Percentiles rank a stretch among this genome's conserved stretches.
phyloP scores from a whole-genome alignment of 2,888 invertebrate species.

The Apeira syringaria region DNA sequence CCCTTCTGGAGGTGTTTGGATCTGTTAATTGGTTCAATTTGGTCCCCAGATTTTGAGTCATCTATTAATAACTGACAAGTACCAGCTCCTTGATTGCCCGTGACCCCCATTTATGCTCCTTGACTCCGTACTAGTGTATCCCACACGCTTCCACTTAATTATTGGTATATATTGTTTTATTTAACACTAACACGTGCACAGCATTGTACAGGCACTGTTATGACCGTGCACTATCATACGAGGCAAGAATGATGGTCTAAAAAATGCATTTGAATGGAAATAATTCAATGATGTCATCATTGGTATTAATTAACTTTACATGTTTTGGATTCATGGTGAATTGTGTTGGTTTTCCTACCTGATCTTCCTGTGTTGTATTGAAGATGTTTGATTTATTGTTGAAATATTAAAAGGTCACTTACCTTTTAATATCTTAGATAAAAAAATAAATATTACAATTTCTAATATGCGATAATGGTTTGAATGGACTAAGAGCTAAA shows the following conservation, averaged over 20 bases:
- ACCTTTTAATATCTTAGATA: no score
- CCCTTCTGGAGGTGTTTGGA: conserved; percentile 24
- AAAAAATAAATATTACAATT: no score
- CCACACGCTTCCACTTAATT: conserved; percentile 42
- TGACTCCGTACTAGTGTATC: conserved; percentile 47
- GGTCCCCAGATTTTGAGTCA: conserved; percentile 33
- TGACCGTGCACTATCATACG: conserved; percentile 34
- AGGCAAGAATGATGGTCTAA: conserved; percentile 16
- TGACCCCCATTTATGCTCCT: conserved; percentile 49
- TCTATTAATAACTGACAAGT: conserved; percentile 28
- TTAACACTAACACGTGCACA: conserved; percentile 40
- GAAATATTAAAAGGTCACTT: no score
- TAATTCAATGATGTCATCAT: neutral
- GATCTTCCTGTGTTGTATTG: neutral
- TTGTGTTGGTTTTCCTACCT: neutral
- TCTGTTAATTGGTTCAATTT: conserved; percentile 7
- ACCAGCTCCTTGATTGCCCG: conserved; percentile 43
- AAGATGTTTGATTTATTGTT: no score
- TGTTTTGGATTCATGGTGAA: neutral
- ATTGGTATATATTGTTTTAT: conserved; percentile 20
- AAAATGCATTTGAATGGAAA: conserved; percentile 12
- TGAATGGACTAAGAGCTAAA: no score
- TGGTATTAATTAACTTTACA: neutral
- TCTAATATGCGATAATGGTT: no score
- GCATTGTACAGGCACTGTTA: conserved; percentile 25